phyloP scores from a whole-genome alignment of 2,888 invertebrate genomes.

The Drosophila peninsularis region DNA sequence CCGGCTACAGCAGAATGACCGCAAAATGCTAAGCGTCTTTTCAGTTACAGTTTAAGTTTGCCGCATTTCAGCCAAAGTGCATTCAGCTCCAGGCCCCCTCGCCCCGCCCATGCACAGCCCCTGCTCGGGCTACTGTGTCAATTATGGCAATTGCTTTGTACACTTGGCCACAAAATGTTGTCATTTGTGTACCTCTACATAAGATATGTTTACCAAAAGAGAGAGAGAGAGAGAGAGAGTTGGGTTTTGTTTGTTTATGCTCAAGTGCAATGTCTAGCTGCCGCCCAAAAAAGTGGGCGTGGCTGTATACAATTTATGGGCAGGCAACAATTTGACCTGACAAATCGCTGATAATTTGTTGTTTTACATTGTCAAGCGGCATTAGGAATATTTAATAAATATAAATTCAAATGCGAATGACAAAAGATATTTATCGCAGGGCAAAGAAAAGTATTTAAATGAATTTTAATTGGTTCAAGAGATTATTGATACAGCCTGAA shows the following conservation, averaged over 20 bases:
- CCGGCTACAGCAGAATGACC: constrained; percentile 56
- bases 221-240: neutral
- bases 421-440: neutral
- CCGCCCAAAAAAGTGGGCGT: constrained; percentile 16
- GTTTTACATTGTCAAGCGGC: constrained; percentile 13
- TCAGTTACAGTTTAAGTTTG: constrained; percentile 71
- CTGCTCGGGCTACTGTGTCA: constrained; percentile 53
- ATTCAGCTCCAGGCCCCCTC: constrained; percentile 34
- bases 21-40: constrained; percentile 74
- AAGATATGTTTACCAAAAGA: constrained; percentile 53
- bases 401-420: neutral
- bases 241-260: constrained; percentile 46
- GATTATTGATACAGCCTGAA: neutral
- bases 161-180: constrained; percentile 69
- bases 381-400: neutral
- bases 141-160: constrained; percentile 73
- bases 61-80: constrained; percentile 71
- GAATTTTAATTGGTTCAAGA: neutral
- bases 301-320: constrained; percentile 47
- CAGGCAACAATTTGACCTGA: constrained; percentile 51
- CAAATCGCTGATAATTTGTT: constrained; percentile 53
- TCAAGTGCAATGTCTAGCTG: constrained; percentile 41
- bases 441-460: neutral
- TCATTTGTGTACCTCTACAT: constrained; percentile 58
- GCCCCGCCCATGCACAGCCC: neutral